Conservation (phyloP, 2,113 vertebrate species). For the Arvicanthis niloticus region DNA sequence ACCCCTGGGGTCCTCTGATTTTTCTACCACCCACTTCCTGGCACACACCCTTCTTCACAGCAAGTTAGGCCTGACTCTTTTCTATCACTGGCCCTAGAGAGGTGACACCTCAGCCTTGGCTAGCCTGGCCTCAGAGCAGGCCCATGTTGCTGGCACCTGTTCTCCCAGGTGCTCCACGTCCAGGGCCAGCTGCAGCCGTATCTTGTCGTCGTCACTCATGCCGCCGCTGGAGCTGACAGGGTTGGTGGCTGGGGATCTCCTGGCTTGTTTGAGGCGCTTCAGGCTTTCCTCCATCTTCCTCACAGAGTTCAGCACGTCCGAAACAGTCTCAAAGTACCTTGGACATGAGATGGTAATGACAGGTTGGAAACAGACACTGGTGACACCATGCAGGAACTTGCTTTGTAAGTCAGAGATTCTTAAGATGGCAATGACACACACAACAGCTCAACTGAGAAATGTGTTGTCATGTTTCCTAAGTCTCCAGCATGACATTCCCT, state of each 20-base stretch:
- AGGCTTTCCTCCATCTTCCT: slow-evolving; percentile 99
- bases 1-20: accelerated
- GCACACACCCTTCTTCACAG: background rate
- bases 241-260: slow-evolving; percentile 86
- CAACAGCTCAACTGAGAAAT: background rate
- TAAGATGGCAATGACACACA: background rate
- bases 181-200: slow-evolving; percentile 95
- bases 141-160: slow-evolving; percentile 86
- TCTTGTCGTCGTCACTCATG: slow-evolving; percentile 96
- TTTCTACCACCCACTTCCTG: background rate
- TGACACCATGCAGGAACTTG: accelerated
- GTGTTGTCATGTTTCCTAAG: background rate
- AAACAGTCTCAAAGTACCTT: slow-evolving; percentile 97
- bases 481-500: background rate
- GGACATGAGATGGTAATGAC: background rate
- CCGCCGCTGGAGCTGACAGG: slow-evolving; percentile 88
- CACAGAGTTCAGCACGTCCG: slow-evolving; percentile 96
- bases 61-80: background rate
- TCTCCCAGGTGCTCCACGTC: slow-evolving; percentile 94
- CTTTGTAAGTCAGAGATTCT: background rate
- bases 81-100: background rate
- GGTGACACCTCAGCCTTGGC: too few species aligned
- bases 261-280: slow-evolving; percentile 96
- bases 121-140: background rate
- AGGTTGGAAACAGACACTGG: accelerated